These are phyloP conservation scores for Rhyacophila brunnea DNA, from an alignment of 1,140 invertebrate species.

Conservation along the genomic window DNA sequence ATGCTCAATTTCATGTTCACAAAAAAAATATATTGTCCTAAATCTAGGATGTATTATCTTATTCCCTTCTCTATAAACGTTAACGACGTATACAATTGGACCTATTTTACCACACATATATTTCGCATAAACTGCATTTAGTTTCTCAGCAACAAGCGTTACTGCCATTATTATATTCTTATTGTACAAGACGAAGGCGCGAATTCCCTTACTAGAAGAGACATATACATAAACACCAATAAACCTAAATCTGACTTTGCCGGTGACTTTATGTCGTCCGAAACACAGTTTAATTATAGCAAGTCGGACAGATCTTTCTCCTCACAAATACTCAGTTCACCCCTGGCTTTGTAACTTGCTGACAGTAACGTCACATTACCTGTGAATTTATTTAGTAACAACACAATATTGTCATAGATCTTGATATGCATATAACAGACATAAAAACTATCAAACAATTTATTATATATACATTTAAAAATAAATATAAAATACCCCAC, in stretches of 20 bases:
- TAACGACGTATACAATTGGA: too few relatives aligned
- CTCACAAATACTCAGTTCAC: background rate
- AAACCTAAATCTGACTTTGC: conserved; percentile 29
- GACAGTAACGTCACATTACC: too few relatives aligned
- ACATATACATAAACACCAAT: conserved; percentile 26
- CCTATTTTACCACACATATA: conserved; percentile 10
- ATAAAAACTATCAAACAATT: too few relatives aligned
- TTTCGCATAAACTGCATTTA: conserved; percentile 16
- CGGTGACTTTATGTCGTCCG: conserved; percentile 4
- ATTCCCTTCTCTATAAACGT: too few relatives aligned
- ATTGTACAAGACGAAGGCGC: background rate
- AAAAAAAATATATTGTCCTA: too few relatives aligned
- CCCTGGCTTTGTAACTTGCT: background rate
- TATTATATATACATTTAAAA: too few relatives aligned
- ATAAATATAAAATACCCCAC: too few relatives aligned
- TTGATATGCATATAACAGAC: too few relatives aligned
- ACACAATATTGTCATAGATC: too few relatives aligned
- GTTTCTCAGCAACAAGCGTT: conserved; percentile 13
- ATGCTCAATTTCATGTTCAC: too few relatives aligned
- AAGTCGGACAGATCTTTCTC: background rate
- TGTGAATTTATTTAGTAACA: too few relatives aligned
- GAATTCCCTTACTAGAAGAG: background rate
- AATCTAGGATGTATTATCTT: too few relatives aligned
- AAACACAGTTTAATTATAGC: conserved; percentile 14
- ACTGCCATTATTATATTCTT: conserved; percentile 13